Evolutionary conservation across 2,888 invertebrate genomes (phyloP), one percentile per base, ranked within the genome.

Genomic region (Orthonychiurus folsomi): DNA sequence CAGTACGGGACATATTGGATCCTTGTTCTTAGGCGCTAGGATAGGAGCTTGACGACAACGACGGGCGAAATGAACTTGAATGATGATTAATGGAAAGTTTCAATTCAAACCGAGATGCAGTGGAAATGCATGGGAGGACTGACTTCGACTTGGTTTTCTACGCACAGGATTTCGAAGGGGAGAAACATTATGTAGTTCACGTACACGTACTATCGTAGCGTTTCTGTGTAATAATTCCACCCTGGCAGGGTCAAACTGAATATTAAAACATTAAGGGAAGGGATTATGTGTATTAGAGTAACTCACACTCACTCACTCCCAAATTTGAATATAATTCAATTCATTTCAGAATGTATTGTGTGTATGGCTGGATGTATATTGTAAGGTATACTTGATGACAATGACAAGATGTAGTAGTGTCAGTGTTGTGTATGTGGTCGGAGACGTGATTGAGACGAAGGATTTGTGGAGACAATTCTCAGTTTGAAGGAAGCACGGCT

Each of bases 31-130:
- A n/a, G n/a, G n/a, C n/a, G n/a, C n/a, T n/a, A n/a, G n/a, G n/a
- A n/a, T n/a, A n/a, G 15, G 15, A 37, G 37, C 15, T 37, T 37
- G 37, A 9, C 37, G 37, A 9, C 37, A 37, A 37, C 5, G 37
- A n/a, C 37, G 5, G 37, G 9, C 37, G 37, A 37, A 37, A 37
- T 37, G 37, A 37, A 37, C 9, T 37, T 37, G 37, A 15, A 37
- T 37, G 37, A 37, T 37, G 37, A 37, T 37, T 37, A 37, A 37
- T 37, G 37, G 37, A 37, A 37, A 37, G 37, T 37, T 37, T 37
- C 37, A 37, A 37, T 37, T 37, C 15, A 37, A 37, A 9, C 37
- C 37, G 9, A 37, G 5, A 15, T 37, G 37, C 37, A 5, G 37
- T 9, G n/a, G n/a, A n/a, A n/a, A n/a, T n/a, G n/a, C n/a, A n/a